Conservation (phyloP, 2,113 vertebrate genomes). For the Phocoena sinus region DNA sequence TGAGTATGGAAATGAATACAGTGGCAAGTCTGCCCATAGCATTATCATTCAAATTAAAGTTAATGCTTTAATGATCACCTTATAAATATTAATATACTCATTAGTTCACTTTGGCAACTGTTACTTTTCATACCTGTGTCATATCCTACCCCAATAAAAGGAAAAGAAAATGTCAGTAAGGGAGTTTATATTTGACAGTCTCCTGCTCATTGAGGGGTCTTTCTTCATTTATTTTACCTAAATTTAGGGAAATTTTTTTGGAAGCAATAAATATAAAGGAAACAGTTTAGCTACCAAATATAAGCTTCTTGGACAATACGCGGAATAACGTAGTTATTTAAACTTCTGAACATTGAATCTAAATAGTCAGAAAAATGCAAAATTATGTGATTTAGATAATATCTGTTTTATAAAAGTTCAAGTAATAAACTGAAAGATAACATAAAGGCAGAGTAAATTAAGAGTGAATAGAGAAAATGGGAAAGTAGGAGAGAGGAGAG, state of each 20-base stretch:
- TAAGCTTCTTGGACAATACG: not conserved
- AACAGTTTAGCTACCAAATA: not conserved
- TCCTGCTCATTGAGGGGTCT: not conserved
- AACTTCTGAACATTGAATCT: not conserved
- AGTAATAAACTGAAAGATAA: not conserved
- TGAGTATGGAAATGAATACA: not conserved
- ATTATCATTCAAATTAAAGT: constrained; percentile 53
- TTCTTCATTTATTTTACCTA: not conserved
- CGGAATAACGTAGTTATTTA: not conserved
- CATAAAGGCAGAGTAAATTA: not conserved
- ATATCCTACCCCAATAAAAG: not conserved
- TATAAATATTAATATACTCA: constrained; percentile 66
- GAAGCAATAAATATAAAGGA: not conserved
- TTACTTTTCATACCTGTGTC: constrained; percentile 14
- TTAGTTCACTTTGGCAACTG: constrained; percentile 14
- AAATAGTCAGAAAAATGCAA: not conserved
- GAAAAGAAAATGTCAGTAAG: not conserved
- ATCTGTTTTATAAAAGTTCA: not conserved
- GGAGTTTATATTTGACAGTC: not conserved
- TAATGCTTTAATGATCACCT: constrained; percentile 59
- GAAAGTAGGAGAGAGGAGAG: not conserved
- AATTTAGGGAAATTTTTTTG: not conserved
- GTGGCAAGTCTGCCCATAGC: constrained; percentile 30
- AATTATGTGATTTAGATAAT: not conserved
- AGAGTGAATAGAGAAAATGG: not conserved